Conservation (phyloP, 2,797 vertebrate species). For the Neoniphon sammara region DNA sequence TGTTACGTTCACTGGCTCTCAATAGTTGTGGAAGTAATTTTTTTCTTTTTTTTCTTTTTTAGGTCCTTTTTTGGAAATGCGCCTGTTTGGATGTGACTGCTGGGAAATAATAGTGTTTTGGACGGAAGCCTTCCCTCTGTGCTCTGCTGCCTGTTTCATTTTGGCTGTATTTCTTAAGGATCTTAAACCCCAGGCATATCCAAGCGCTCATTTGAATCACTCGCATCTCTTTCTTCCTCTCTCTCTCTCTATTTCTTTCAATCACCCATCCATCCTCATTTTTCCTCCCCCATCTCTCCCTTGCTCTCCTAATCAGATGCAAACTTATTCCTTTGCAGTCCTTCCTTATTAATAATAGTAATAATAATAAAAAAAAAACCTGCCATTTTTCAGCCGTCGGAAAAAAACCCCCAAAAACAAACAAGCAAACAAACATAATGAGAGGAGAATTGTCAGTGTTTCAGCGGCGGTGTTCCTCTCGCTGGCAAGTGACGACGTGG, state of each 20-base stretch:
- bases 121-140: constrained; percentile 65
- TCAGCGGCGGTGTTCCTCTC: constrained; percentile 37
- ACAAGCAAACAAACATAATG: constrained; percentile 55
- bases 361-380: constrained; percentile 12
- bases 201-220: constrained; percentile 70
- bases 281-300: background rate
- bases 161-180: constrained; percentile 74
- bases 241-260: constrained; percentile 15
- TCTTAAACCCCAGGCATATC: constrained; percentile 67
- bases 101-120: constrained; percentile 75
- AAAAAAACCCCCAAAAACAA: constrained; percentile 29
- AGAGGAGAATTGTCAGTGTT: constrained; percentile 60
- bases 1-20: constrained; percentile 18
- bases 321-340: background rate
- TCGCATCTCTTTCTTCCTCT: constrained; percentile 40
- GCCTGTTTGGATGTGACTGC: constrained; percentile 50
- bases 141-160: constrained; percentile 72
- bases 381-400: constrained; percentile 28
- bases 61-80: constrained; percentile 18
- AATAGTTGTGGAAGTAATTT: constrained; percentile 33
- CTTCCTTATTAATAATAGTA: background rate
- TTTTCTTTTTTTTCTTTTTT: background rate
- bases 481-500: constrained; percentile 33
- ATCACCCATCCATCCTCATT: background rate
- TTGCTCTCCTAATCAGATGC: constrained; percentile 55